Percentiles rank a stretch among this genome's conserved stretches.
Conservation (phyloP, 2,797 vertebrate species). For the Manis crassicaudata region DNA sequence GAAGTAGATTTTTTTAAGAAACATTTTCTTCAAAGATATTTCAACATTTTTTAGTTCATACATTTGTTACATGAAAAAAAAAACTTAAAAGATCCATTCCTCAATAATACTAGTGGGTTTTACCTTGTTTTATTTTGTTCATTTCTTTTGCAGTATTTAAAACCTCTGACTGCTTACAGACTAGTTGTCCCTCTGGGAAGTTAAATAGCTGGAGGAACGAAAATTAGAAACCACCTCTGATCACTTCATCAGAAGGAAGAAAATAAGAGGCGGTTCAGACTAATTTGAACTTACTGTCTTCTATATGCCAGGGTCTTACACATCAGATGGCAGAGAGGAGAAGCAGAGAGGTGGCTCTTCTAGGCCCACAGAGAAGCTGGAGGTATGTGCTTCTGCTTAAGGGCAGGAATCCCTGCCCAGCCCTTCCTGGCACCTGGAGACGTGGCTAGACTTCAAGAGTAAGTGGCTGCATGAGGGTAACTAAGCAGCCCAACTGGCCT, state of each 20-base stretch:
- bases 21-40: neutral
- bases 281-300: neutral
- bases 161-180: neutral
- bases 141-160: neutral
- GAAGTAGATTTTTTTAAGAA: neutral
- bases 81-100: neutral
- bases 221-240: neutral
- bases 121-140: neutral
- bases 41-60: neutral
- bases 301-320: neutral
- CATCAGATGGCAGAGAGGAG: neutral
- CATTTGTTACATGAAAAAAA: neutral
- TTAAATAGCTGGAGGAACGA: neutral
- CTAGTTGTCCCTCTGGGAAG: neutral
- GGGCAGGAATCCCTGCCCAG: neutral
- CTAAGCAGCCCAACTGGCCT: fast-evolving
- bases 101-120: neutral
- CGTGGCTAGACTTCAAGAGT: neutral
- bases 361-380: too few species aligned
- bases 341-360: neutral
- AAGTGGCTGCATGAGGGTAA: neutral
- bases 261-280: neutral
- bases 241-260: neutral
- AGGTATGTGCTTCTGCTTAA: neutral
- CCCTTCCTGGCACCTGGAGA: neutral